phyloP scores from a whole-genome alignment of 2,113 vertebrate genomes.

The Aleadryas rufinucha region DNA sequence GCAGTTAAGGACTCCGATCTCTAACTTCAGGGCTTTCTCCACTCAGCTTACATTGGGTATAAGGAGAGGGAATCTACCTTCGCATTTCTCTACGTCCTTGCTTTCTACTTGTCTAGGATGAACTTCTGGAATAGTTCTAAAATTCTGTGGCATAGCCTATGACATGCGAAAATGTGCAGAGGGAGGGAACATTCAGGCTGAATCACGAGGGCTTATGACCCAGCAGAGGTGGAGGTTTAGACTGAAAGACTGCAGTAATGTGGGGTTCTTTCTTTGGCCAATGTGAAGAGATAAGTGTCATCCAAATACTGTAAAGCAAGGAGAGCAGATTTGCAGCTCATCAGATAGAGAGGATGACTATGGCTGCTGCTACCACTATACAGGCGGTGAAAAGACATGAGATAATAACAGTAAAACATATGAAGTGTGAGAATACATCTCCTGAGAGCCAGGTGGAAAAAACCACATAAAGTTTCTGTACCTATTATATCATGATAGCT shows the following conservation, averaged over 20 bases:
- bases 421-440: not conserved
- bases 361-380: not conserved
- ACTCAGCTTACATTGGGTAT: not conserved
- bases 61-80: not conserved
- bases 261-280: not conserved
- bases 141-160: not conserved
- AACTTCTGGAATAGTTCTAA: not conserved
- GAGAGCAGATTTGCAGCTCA: not conserved
- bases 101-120: not conserved
- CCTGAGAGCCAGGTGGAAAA: not conserved
- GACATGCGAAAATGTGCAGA: not conserved
- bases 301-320: not conserved
- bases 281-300: not conserved
- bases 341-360: not conserved
- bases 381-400: not conserved
- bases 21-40: not conserved
- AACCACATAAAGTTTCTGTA: not conserved
- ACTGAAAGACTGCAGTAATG: not conserved
- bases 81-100: rapidly evolving
- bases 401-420: not conserved
- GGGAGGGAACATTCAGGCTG: not conserved
- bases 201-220: not conserved
- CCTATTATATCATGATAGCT: not conserved
- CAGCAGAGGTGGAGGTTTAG: not conserved
- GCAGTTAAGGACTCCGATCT: not conserved